Base-by-base conservation (phyloP, 2,888 invertebrate species). In the Stenodera caucasica region DNA sequence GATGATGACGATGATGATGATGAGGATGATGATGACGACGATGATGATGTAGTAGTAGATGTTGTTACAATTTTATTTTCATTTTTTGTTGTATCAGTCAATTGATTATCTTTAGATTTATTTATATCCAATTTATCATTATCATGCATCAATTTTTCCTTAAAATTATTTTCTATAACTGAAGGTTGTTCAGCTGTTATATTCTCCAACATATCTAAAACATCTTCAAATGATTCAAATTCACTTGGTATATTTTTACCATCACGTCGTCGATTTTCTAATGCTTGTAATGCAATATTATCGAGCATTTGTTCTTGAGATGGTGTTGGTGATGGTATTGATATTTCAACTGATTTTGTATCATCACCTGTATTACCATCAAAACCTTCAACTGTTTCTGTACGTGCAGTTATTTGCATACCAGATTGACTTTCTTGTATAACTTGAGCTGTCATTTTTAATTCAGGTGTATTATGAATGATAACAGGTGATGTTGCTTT, bases 161-260 rank as follows among this genome's bases (percentile, higher is more conserved):
- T 68, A 35, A 69, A 66, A 53, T 68, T 72, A 53, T 75, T 74
- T 58, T 75, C 73, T 14, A 76, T 53, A 53, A 72, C 71, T 12
- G 74, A 69, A 5, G 76, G 74, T 29, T 75, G 73, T 60, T 77
- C 75, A 2, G 76, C 76, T 12, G 76, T 76, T 50, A 88, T 88
- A 65, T 88, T 88, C 68, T 89, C 88, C 49, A 89, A 81, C 83
- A 89, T 88, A 72, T 88, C 87, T 12, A 89, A 77, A 79, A 89
- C 88, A 70, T 89, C 89, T 70, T 89, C 88, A 53, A 88, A 86
- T 0, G 85, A 84, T 71, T 89, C 88, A 14, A 86, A 86, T 55
- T 84, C 85, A 67, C 84, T 84, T 8, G 76, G 69, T 23, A 75
- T 74, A 1, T 81, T 78, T 66, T 81, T 84, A n/a, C 82, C 83